Evolutionary conservation across 2,888 invertebrate species (phyloP).

Genomic region (Drosophila subquinaria): DNA sequence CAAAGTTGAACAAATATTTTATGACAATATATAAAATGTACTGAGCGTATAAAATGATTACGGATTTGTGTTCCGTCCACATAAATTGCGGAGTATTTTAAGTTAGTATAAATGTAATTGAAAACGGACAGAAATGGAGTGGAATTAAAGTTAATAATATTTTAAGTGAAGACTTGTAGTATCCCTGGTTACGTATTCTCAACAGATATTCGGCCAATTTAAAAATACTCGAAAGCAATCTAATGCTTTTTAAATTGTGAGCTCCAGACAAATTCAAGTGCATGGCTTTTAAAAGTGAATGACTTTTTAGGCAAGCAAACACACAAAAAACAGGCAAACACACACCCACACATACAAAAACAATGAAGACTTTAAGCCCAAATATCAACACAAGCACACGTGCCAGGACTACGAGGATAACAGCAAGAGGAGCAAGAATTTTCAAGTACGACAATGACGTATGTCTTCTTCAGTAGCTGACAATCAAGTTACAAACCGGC

Average conservation of each 20-base stretch:
- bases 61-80: slow-evolving; percentile 5
- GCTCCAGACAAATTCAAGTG: slow-evolving; percentile 34
- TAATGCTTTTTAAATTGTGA: slow-evolving; percentile 37
- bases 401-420: slow-evolving; percentile 37
- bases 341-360: background rate
- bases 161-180: slow-evolving; percentile 3
- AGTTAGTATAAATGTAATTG: slow-evolving; percentile 2
- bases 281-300: slow-evolving; percentile 37
- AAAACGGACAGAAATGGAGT: background rate
- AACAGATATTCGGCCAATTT: background rate
- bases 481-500: slow-evolving; percentile 44
- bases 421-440: slow-evolving; percentile 13
- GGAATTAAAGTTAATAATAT: background rate
- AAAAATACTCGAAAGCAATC: slow-evolving; percentile 12
- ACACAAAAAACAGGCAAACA: slow-evolving; percentile 4
- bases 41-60: slow-evolving; percentile 13
- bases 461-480: slow-evolving; percentile 14
- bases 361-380: slow-evolving; percentile 41
- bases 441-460: slow-evolving; percentile 25
- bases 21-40: background rate
- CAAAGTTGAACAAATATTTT: slow-evolving; percentile 23
- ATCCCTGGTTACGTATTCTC: background rate
- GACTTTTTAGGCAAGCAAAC: slow-evolving; percentile 30
- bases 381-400: slow-evolving; percentile 55
- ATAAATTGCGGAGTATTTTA: background rate